phyloP scores from a whole-genome alignment of 2,888 invertebrate species.

The Spodoptera exigua region DNA sequence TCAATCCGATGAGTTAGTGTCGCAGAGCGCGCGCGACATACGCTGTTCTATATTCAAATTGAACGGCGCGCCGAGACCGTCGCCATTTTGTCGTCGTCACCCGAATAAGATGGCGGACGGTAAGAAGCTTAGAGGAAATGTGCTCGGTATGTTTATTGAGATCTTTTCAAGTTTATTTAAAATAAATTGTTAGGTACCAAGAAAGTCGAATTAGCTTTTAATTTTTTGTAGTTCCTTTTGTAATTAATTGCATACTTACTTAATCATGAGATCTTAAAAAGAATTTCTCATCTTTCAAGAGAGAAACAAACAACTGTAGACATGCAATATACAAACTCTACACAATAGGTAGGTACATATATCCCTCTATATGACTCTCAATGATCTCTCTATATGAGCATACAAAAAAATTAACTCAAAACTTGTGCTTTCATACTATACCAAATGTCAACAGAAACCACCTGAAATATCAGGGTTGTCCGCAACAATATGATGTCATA shows the following conservation, averaged over 20 bases:
- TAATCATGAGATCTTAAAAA: too few relatives aligned
- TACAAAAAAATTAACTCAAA: conserved; percentile 1
- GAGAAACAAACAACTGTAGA: too few relatives aligned
- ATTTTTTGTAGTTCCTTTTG: too few relatives aligned
- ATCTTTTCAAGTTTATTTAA: conserved; percentile 66
- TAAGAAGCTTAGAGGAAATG: conserved; percentile 78
- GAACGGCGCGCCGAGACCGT: conserved; percentile 79
- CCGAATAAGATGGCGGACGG: conserved; percentile 78
- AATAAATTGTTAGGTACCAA: conserved; percentile 62
- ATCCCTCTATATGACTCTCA: too few relatives aligned
- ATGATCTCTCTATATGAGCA: too few relatives aligned
- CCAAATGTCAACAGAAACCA: conserved; percentile 62
- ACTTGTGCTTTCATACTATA: conserved; percentile 45
- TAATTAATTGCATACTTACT: too few relatives aligned
- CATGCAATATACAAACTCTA: too few relatives aligned
- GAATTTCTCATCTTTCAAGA: too few relatives aligned
- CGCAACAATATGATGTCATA: conserved; percentile 58
- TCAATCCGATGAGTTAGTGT: conserved; percentile 88
- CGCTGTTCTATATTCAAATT: conserved; percentile 89
- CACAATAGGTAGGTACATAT: too few relatives aligned
- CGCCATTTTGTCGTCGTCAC: conserved; percentile 86
- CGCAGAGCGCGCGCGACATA: conserved; percentile 85
- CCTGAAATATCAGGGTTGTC: conserved; percentile 55
- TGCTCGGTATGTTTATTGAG: conserved; percentile 67
- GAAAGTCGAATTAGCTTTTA: conserved; percentile 32